Evolutionary conservation across 2,113 vertebrate species (phyloP).

Genomic region (Heterotilapia buettikoferi): DNA sequence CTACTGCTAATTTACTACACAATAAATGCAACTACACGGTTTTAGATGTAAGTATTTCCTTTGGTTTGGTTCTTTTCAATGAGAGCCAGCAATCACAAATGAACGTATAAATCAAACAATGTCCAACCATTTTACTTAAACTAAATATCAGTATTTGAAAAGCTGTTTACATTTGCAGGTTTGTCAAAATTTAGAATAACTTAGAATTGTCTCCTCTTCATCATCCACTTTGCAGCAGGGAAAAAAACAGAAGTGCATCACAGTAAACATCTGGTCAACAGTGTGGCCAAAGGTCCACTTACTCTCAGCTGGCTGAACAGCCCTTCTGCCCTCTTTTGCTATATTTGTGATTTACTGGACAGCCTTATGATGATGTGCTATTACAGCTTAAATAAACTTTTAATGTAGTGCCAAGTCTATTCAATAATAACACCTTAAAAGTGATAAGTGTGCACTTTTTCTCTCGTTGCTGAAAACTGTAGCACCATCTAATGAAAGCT

Average conservation of each 20-base stretch:
- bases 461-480: neutral
- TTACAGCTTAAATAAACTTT: neutral
- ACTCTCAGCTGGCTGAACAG: neutral
- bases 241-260: neutral
- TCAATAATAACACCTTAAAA: neutral
- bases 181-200: neutral
- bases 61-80: neutral
- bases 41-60: neutral
- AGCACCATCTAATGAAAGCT: neutral
- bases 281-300: neutral
- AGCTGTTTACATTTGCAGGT: neutral
- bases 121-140: neutral
- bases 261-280: neutral
- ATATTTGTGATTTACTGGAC: neutral
- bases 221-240: neutral
- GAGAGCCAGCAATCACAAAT: neutral
- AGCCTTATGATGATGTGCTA: neutral
- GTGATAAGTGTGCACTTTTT: neutral
- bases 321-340: neutral
- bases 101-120: neutral
- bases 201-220: neutral
- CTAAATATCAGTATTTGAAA: neutral
- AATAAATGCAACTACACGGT: rapidly evolving
- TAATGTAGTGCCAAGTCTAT: neutral
- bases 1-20: neutral